These are phyloP conservation scores for Parauchenoglanis punctatus DNA, from an alignment of 2,797 vertebrate species.

Conservation along the genomic window DNA sequence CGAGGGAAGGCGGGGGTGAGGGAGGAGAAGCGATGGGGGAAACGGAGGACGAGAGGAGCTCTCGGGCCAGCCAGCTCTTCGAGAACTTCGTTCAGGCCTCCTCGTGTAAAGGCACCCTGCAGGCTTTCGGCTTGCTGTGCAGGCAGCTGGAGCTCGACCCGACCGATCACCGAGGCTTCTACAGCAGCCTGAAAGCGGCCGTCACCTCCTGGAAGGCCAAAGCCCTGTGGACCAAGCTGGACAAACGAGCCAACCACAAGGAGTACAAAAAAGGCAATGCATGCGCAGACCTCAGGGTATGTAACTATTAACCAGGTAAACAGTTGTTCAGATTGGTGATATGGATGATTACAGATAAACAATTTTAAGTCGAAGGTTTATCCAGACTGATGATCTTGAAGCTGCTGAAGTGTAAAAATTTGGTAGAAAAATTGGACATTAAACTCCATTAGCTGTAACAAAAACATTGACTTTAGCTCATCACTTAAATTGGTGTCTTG, in stretches of 20 bases:
- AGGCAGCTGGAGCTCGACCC: constrained; percentile 90
- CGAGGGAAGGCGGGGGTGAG: constrained; percentile 25
- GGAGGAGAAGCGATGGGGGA: constrained; percentile 80
- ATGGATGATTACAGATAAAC: not conserved
- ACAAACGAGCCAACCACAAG: constrained; percentile 91
- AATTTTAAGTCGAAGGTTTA: not conserved
- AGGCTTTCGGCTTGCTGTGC: constrained; percentile 93
- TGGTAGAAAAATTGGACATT: not conserved
- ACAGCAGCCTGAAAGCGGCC: constrained; percentile 85
- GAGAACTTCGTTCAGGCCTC: constrained; percentile 95
- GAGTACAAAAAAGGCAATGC: constrained; percentile 88
- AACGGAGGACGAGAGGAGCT: constrained; percentile 83
- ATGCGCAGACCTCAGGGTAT: constrained; percentile 88
- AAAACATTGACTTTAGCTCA: not conserved
- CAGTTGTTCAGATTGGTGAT: not conserved
- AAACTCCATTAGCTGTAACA: not conserved
- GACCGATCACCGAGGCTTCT: constrained; percentile 85
- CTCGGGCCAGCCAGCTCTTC: constrained; percentile 88
- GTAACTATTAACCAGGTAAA: constrained; percentile 38
- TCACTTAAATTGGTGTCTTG: not conserved
- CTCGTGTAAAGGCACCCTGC: constrained; percentile 93
- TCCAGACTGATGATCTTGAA: not conserved
- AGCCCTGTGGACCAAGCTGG: constrained; percentile 93
- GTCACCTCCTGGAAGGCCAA: constrained; percentile 94
- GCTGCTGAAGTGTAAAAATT: not conserved